Evolutionary conservation across 2,113 vertebrate genomes (phyloP).

Genomic region (Dolichallabes microphthalmus): DNA sequence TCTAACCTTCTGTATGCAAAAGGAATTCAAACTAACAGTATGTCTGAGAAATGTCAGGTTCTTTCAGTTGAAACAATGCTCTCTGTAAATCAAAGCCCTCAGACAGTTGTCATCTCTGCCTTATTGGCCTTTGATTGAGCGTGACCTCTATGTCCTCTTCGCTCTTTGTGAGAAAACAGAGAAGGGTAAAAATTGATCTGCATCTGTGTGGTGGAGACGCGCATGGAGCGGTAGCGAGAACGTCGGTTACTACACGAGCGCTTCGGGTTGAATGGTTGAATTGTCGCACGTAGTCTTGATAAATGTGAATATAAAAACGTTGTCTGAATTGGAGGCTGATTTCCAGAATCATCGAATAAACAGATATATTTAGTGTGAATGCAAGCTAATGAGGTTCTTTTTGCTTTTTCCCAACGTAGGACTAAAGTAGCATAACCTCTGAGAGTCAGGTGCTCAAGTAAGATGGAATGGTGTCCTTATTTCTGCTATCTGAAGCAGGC

Average conservation of each 20-base stretch:
- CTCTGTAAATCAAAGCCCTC: slow-evolving; percentile 53
- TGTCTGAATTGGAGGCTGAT: slow-evolving; percentile 27
- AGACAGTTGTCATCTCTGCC: slow-evolving; percentile 54
- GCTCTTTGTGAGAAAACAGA: slow-evolving; percentile 59
- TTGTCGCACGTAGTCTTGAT: slow-evolving; percentile 21
- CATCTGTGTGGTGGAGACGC: slow-evolving; percentile 44
- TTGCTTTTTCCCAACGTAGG: slow-evolving; percentile 5
- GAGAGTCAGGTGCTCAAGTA: slow-evolving; percentile 31
- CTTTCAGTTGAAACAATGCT: slow-evolving; percentile 38
- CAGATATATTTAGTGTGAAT: slow-evolving; percentile 40
- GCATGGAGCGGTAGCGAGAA: neutral
- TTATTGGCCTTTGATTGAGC: slow-evolving; percentile 65
- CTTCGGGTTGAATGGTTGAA: slow-evolving; percentile 37
- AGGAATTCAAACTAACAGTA: neutral
- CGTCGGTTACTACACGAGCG: slow-evolving; percentile 7
- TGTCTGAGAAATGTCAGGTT: neutral
- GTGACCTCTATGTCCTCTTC: slow-evolving; percentile 70
- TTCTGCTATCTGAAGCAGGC: slow-evolving; percentile 24
- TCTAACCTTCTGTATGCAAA: neutral
- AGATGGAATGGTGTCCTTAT: slow-evolving; percentile 10
- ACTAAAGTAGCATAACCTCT: slow-evolving; percentile 35
- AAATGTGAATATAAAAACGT: slow-evolving; percentile 29
- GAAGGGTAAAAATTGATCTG: slow-evolving; percentile 48
- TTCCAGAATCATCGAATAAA: slow-evolving; percentile 32
- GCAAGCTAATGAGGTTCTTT: slow-evolving; percentile 43